These are phyloP conservation scores for Paedocypris sp. DNA, from an alignment of 2,113 vertebrate genomes.

Conservation along the genomic window DNA sequence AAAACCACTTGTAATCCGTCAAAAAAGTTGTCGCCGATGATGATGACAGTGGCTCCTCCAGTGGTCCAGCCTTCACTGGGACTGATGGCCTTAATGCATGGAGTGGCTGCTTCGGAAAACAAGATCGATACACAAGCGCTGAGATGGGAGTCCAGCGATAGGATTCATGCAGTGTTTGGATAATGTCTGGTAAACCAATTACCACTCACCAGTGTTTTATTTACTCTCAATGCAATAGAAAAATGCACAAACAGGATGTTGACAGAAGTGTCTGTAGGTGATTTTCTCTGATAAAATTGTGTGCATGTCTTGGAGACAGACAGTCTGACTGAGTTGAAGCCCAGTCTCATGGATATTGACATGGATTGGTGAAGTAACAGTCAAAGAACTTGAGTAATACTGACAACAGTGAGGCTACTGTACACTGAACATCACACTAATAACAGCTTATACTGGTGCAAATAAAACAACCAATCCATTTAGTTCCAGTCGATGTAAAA, in stretches of 20 bases:
- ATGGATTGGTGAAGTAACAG: constrained; percentile 18
- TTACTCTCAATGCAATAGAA: background rate
- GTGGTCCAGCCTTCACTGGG: constrained; percentile 93
- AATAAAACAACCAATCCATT: too few species aligned
- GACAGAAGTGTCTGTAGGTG: too few species aligned
- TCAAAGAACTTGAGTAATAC: background rate
- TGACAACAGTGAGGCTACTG: background rate
- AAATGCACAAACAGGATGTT: constrained; percentile 6
- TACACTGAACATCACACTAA: too few species aligned
- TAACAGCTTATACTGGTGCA: too few species aligned
- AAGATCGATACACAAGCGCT: constrained; percentile 35
- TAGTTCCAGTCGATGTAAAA: too few species aligned
- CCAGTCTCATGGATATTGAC: constrained; percentile 10
- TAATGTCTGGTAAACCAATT: background rate
- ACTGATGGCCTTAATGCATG: constrained; percentile 93
- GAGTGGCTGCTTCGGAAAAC: constrained; percentile 75
- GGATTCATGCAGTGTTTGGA: background rate
- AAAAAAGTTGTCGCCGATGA: constrained; percentile 95
- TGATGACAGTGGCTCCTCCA: constrained; percentile 86
- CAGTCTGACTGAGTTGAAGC: constrained; percentile 31
- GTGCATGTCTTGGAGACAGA: constrained; percentile 47
- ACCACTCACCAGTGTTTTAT: background rate
- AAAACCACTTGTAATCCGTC: constrained; percentile 91
- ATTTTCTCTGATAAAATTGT: too few species aligned
- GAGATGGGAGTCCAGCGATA: background rate